Evolutionary conservation across 2,797 vertebrate species (phyloP), one percentile per base, ranked within the genome.

Genomic region (Odontamblyopus rebecca): DNA sequence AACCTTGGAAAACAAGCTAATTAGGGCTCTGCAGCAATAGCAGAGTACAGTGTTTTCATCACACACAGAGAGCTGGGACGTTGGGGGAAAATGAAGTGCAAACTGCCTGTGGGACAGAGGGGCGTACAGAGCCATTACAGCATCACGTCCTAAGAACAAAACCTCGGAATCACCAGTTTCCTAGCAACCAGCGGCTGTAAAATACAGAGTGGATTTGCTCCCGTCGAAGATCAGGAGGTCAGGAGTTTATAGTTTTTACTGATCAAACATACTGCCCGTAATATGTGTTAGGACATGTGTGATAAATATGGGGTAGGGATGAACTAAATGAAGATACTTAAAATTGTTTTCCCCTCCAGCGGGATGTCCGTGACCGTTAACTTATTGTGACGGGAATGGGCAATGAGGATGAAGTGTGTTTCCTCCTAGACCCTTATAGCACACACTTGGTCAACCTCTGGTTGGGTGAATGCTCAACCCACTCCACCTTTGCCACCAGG

Each of bases 21-120:
- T 80, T 89, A 85, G 86, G 83, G 77, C 80, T 86, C 76, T 87
- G 86, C 84, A 83, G 79, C 77, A 85, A 67, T 75, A 83, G 78
- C 79, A 86, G 67, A 75, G 61, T 66, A 77, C 71, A 71, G 76
- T 50, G 73, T 71, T 79, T 84, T 86, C 81, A 82, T 80, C 77
- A 69, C 71, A 82, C 71, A 82, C 87, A 80, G 78, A 83, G 80
- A 86, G 85, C 69, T 48, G 75, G 72, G 79, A 61, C 12, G 35
- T 80, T 65, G 71, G 60, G 79, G 85, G 61, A n/a, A 83, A 79
- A 88, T 76, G 53, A 83, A 81, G 76, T 70, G 71, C 70, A 75
- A 79, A 87, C 69, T 63, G 77, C 78, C 73, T 76, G 71, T 78
- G 75, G 75, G 74, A 82, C 67, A 64, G 67, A 72, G 72, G 71